Evolutionary conservation across 2,113 vertebrate genomes (phyloP).

Genomic region (Sarotherodon lohbergeri): DNA sequence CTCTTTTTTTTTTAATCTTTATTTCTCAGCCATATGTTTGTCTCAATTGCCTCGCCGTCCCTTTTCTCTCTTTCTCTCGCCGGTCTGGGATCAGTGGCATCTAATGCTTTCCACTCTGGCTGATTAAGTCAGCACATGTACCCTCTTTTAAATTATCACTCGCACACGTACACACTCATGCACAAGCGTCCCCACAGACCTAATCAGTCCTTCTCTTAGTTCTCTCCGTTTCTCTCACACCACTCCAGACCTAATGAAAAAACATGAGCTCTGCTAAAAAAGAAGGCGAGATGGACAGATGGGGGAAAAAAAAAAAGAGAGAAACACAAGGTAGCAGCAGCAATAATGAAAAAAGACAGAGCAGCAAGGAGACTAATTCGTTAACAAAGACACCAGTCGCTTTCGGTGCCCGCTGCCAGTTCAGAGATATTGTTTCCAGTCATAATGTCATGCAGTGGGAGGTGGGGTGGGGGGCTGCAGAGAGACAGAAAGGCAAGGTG

Average conservation of each 20-base stretch:
- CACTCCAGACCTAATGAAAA: slow-evolving; percentile 50
- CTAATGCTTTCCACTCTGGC: slow-evolving; percentile 40
- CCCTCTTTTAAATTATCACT: slow-evolving; percentile 41
- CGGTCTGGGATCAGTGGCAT: slow-evolving; percentile 38
- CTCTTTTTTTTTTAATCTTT: background rate
- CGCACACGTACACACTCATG: background rate
- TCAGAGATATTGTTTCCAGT: background rate
- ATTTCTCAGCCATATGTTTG: background rate
- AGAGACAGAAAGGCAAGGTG: background rate
- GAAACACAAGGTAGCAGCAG: background rate
- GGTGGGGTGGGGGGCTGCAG: background rate
- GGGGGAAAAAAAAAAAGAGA: accelerated
- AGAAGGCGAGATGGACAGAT: background rate
- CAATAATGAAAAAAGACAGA: background rate
- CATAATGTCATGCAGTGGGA: background rate
- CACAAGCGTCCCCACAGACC: slow-evolving; percentile 42
- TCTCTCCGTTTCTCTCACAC: slow-evolving; percentile 6
- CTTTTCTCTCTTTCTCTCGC: background rate
- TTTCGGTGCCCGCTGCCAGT: background rate
- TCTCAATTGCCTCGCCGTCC: background rate
- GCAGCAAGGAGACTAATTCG: background rate
- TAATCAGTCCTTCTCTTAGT: slow-evolving; percentile 52
- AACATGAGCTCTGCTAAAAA: slow-evolving; percentile 49
- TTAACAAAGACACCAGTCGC: background rate
- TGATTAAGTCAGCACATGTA: slow-evolving; percentile 63